Conservation (phyloP, 2,888 invertebrate genomes). For the Zeuzera pyrina region DNA sequence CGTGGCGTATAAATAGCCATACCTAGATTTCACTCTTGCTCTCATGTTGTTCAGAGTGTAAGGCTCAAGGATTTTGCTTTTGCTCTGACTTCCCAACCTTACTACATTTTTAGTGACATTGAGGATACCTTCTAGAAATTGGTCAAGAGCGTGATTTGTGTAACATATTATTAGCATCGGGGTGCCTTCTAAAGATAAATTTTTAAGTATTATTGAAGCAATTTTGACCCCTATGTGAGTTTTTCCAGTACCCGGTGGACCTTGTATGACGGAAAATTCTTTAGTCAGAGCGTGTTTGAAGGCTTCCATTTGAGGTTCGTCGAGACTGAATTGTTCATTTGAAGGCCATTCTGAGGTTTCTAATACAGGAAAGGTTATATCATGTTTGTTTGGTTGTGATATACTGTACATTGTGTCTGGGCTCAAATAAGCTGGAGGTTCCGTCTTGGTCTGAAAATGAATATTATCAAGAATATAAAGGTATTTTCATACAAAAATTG, state of each 20-base stretch:
- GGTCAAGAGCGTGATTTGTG: constrained; percentile 91
- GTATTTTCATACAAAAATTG: too few species aligned
- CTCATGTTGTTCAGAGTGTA: constrained; percentile 63
- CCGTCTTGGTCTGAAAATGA: constrained; percentile 38
- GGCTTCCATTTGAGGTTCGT: constrained; percentile 78
- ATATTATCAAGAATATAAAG: too few species aligned
- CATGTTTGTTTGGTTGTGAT: constrained; percentile 23
- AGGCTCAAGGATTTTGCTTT: constrained; percentile 65
- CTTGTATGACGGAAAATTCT: constrained; percentile 86
- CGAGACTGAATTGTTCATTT: constrained; percentile 60
- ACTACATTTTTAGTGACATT: constrained; percentile 73
- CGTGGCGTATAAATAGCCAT: constrained; percentile 39
- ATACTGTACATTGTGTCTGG: constrained; percentile 40
- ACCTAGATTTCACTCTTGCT: constrained; percentile 43
- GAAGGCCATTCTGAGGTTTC: constrained; percentile 60
- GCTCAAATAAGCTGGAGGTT: constrained; percentile 49
- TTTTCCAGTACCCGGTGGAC: constrained; percentile 92
- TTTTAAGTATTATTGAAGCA: constrained; percentile 76
- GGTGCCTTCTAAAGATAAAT: constrained; percentile 64
- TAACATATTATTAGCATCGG: constrained; percentile 86
- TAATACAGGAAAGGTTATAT: constrained; percentile 42
- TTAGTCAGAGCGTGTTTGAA: constrained; percentile 77
- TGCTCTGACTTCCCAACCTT: constrained; percentile 80
- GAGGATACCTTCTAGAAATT: constrained; percentile 82
- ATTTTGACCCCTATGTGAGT: constrained; percentile 86